Conservation (phyloP, 2,888 invertebrate species). For the Syrphus vitripennis region DNA sequence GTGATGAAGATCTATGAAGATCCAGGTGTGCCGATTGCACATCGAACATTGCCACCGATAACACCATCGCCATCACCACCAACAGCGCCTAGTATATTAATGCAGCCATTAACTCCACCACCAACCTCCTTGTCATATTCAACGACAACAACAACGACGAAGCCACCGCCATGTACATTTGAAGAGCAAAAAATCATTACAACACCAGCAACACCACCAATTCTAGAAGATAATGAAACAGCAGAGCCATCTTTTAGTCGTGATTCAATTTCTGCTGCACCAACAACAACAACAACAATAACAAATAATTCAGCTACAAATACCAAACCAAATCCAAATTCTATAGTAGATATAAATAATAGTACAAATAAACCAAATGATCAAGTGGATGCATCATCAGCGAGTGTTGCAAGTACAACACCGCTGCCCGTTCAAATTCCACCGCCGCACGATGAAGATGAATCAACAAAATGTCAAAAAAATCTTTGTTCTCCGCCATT, state of each 20-base stretch:
- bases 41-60: slow-evolving; percentile 75
- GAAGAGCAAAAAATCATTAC: slow-evolving; percentile 60
- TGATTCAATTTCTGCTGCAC: not conserved
- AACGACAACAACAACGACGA: slow-evolving; percentile 66
- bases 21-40: slow-evolving; percentile 75
- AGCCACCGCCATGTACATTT: slow-evolving; percentile 13
- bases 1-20: slow-evolving; percentile 79
- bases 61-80: slow-evolving; percentile 78
- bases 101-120: slow-evolving; percentile 30
- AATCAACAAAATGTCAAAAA: slow-evolving; percentile 12
- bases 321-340: slow-evolving; percentile 68
- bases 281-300: not conserved
- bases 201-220: slow-evolving; percentile 64
- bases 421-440: not conserved
- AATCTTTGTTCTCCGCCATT: slow-evolving; percentile 43
- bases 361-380: slow-evolving; percentile 70
- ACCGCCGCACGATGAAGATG: slow-evolving; percentile 6
- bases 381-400: slow-evolving; percentile 31
- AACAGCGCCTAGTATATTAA: slow-evolving; percentile 75
- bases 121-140: slow-evolving; percentile 45
- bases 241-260: slow-evolving; percentile 27
- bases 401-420: slow-evolving; percentile 31
- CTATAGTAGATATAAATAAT: slow-evolving; percentile 54
- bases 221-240: slow-evolving; percentile 14
- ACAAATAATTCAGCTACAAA: slow-evolving; percentile 35